Conservation (phyloP, 2,113 vertebrate species). For the Scytalopus superciliaris region DNA sequence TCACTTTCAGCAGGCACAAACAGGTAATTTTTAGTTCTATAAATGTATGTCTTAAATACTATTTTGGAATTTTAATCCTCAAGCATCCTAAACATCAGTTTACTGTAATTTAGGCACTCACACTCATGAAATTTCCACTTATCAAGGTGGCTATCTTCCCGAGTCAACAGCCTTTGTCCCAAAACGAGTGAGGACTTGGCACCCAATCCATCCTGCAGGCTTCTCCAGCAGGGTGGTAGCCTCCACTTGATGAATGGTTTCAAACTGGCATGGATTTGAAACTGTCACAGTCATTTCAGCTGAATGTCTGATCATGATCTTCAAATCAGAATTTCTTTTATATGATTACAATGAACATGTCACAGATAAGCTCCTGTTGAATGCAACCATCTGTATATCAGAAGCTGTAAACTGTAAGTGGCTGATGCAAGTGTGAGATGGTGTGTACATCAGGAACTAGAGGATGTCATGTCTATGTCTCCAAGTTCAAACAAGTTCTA, state of each 20-base stretch:
- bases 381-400: not conserved
- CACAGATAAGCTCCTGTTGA: not conserved
- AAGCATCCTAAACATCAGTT: not conserved
- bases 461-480: not conserved
- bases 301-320: not conserved
- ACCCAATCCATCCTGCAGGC: not conserved
- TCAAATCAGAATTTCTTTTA: not conserved
- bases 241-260: not conserved
- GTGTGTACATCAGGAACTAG: not conserved
- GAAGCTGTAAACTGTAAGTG: not conserved
- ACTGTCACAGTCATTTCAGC: not conserved
- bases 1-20: not conserved
- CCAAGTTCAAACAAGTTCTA: not conserved
- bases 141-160: not conserved
- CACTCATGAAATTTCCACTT: not conserved
- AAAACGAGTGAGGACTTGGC: not conserved
- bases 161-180: not conserved
- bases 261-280: not conserved
- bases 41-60: not conserved
- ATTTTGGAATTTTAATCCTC: not conserved
- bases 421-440: not conserved
- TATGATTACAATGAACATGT: not conserved
- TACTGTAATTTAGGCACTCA: not conserved
- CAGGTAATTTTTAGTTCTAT: not conserved
- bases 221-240: not conserved